Base-by-base conservation (phyloP, 2,888 invertebrate genomes). In the Xylota segnis region DNA sequence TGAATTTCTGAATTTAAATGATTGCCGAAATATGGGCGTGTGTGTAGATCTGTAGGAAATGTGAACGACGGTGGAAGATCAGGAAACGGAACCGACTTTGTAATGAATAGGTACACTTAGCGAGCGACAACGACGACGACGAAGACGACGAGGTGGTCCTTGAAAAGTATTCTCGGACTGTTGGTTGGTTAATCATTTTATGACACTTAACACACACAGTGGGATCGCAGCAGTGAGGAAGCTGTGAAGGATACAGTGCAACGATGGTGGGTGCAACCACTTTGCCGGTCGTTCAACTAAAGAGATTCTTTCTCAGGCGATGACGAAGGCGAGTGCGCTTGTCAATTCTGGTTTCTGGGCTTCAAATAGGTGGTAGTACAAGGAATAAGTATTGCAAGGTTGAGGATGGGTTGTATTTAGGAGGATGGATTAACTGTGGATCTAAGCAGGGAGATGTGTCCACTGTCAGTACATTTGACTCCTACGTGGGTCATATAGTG, bases 11-110 rank as follows among this genome's bases (percentile, higher is more conserved):
- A 75, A 75, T 82, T 14, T 76, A 37, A 82, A 58, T 76, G 70
- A 70, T 68, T 54, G 9, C 61, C 75, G 5, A 68, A 66, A 37
- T 37, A 37, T 37, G 37, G 37, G 10, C 37, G 37, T 32, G 32
- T 32, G 32, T 32, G 9, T 40, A 9, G 37, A 9, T 40, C n/a
- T n/a, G n/a, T 40, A 40, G 40, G 40, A 40, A 40, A n/a, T 40
- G 40, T 12, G 23, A 3, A 23, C 23, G 23, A 12, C 14, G 43
- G 14, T 54, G 29, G n/a, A n/a, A 54, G 61, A 63, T 56, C 18
- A 82, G 82, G 82, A 82, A 82, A 82, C 75, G 75, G 56, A 70
- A 76, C 50, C 43, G 12, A 61, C 18, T 56, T 65, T 10, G 29
- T 56, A 34, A 32, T 58, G n/a, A 14, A 65, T n/a, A 9, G 14